These are phyloP conservation scores for Dasypogon diadema DNA, from an alignment of 2,888 invertebrate species.

Conservation along the genomic window DNA sequence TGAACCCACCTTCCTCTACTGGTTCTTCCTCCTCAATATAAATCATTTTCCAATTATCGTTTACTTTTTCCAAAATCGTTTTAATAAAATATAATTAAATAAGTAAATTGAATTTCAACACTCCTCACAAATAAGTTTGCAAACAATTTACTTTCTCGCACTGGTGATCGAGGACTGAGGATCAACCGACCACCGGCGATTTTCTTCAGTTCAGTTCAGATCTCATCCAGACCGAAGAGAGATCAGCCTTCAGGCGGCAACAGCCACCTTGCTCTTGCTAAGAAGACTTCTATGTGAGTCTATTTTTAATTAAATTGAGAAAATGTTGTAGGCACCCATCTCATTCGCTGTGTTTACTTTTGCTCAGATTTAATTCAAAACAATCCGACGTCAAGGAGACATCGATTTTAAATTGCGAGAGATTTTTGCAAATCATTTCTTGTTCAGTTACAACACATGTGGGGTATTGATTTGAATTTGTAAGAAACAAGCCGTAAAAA, in stretches of 20 bases:
- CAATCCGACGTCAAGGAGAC: not conserved
- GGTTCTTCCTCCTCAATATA: constrained; percentile 23
- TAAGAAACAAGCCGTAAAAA: no score
- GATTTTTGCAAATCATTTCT: no score
- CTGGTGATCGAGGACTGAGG: constrained; percentile 1
- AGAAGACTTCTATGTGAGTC: not conserved
- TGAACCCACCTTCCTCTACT: constrained; percentile 4
- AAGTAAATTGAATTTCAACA: constrained; percentile 36
- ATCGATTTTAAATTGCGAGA: not conserved
- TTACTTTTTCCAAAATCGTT: not conserved
- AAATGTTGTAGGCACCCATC: not conserved
- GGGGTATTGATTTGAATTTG: no score
- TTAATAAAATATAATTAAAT: constrained; percentile 1
- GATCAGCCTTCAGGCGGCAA: not conserved
- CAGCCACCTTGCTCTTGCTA: not conserved
- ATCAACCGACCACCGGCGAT: not conserved
- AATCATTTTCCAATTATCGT: constrained; percentile 24
- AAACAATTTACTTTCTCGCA: constrained; percentile 32
- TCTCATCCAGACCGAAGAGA: not conserved
- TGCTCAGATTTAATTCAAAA: not conserved
- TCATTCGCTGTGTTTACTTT: constrained; percentile 26
- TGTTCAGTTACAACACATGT: no score
- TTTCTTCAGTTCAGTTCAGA: no score
- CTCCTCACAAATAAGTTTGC: constrained; percentile 8
- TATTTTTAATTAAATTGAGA: constrained; percentile 40